Base-by-base conservation (phyloP, 2,113 vertebrate species). In the Gobio gobio region DNA sequence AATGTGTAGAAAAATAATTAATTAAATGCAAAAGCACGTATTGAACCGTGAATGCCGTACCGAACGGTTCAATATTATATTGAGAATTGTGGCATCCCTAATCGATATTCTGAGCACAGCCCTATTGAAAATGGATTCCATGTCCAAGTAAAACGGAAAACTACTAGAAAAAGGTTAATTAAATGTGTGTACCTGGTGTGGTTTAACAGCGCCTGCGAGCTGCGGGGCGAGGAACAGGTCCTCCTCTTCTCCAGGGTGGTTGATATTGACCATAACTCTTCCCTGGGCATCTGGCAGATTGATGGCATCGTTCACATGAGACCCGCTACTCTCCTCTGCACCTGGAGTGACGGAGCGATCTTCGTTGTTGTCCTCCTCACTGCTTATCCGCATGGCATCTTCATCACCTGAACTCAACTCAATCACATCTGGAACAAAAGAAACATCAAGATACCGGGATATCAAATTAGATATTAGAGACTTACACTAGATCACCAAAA, bases 341-440 rank as follows among this genome's bases (percentile, higher is more conserved):
- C 94, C 94, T 0, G 78, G 40, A 0, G 91, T 83, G 13, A 89
- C 86, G 0, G 88, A 83, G 1, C 95, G 95, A 10, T 94, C 94
- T 4, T 96, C 96, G 0, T 93, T 95, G 2, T 96, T 96, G 84
- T 99, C 98, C 14, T 95, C 94, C 78, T 98, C 97, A n/a, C 97
- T 98, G 93, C 96, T 97, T 83, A 98, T 96, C 84, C 97, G 97
- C 86, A 98, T 92, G 29, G 95, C 88, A 24, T 97, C 97, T 73
- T 99, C 98, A 24, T 99, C 98, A 83, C 97, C 98, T 2, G 98
- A 99, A 88, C 98, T 99, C 87, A 99, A 93, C 90, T 99, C 98
- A 78, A 99, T 99, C 89, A 99, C 94, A 93, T 99, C 98, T 98
- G 88, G 45, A 81, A 29, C 72, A 26, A 56, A 24, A 45, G 16